These are phyloP conservation scores for Melanotaenia trifasciata DNA, from an alignment of 2,797 vertebrate species.

Conservation along the genomic window DNA sequence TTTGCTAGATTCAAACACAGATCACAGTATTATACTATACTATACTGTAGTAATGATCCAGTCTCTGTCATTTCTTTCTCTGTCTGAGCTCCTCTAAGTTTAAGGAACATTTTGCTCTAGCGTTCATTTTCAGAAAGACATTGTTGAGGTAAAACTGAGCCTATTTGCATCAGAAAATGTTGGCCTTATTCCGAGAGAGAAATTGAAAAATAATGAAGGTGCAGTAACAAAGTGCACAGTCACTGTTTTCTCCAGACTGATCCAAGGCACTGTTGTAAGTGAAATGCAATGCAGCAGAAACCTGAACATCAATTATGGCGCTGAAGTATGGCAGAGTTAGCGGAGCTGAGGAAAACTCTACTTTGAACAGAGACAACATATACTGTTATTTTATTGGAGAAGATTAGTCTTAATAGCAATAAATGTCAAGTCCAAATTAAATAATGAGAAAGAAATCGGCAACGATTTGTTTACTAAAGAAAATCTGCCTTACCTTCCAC, in stretches of 20 bases:
- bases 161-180: slow-evolving; percentile 30
- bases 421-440: background rate
- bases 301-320: slow-evolving; percentile 63
- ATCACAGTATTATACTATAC: background rate
- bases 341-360: slow-evolving; percentile 39
- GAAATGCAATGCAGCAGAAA: slow-evolving; percentile 69
- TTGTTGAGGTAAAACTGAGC: slow-evolving; percentile 9
- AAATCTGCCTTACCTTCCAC: background rate
- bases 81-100: background rate
- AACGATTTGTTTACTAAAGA: background rate
- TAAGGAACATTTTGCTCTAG: background rate
- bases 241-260: slow-evolving; percentile 48
- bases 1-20: background rate
- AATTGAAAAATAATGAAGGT: slow-evolving; percentile 51
- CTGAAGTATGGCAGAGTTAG: slow-evolving; percentile 40
- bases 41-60: background rate
- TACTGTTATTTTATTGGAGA: background rate
- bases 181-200: slow-evolving; percentile 31
- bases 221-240: slow-evolving; percentile 59
- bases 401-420: background rate
- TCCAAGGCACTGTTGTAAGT: slow-evolving; percentile 55
- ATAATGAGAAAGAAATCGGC: background rate
- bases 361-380: slow-evolving; percentile 18
- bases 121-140: background rate
- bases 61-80: background rate